Percentiles rank a stretch among this genome's conserved stretches.
Evolutionary conservation across 2,797 vertebrate genomes (phyloP).

Genomic region (Diplodus sargus): DNA sequence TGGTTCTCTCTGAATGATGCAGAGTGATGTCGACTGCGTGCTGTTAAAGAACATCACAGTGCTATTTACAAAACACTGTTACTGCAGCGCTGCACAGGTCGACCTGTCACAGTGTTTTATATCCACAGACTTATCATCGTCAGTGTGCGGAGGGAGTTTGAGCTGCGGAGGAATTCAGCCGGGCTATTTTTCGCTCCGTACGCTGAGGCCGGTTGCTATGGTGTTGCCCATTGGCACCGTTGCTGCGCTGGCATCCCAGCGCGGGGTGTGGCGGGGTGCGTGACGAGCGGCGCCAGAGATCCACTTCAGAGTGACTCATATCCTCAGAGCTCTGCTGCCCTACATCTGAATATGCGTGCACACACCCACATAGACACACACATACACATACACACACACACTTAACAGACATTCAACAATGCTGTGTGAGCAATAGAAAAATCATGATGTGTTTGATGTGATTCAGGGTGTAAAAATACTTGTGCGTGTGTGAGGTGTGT

Average conservation of each 20-base stretch:
- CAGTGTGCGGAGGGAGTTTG: constrained; percentile 54
- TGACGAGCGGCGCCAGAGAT: constrained; percentile 71
- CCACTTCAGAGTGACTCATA: constrained; percentile 83
- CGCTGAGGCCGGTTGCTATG: constrained; percentile 79
- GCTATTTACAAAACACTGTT: constrained; percentile 19
- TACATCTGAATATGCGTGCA: constrained; percentile 75
- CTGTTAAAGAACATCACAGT: background rate
- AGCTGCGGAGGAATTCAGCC: constrained; percentile 74
- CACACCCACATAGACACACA: constrained; percentile 46
- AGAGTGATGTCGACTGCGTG: background rate
- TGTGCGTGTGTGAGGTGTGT: constrained; percentile 1
- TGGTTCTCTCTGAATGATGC: constrained; percentile 10
- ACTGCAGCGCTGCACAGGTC: background rate
- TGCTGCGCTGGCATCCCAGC: constrained; percentile 72
- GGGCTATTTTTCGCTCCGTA: constrained; percentile 79
- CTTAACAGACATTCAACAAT: constrained; percentile 45
- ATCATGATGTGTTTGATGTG: constrained; percentile 21
- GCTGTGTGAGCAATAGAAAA: constrained; percentile 47
- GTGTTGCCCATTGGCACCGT: constrained; percentile 76
- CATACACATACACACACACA: constrained; percentile 13
- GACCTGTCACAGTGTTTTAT: constrained; percentile 15
- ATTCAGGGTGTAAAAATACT: background rate
- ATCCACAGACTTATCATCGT: constrained; percentile 26
- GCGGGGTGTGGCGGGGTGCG: constrained; percentile 64
- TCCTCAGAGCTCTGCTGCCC: constrained; percentile 82